phyloP scores from a whole-genome alignment of 2,888 invertebrate genomes.

The Serrognathus titanus region DNA sequence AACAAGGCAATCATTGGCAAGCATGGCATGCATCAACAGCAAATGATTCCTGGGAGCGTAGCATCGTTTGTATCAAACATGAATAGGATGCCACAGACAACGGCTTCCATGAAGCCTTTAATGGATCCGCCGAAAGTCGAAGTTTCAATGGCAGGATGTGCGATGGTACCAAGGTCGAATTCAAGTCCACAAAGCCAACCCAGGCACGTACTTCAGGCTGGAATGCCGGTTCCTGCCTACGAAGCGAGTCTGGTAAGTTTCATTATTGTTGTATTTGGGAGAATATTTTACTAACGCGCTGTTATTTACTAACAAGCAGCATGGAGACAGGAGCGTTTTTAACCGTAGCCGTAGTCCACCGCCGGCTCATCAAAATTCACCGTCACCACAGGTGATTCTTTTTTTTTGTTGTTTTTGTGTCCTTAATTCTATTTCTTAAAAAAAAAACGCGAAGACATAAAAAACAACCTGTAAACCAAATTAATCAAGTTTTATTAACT shows the following conservation, averaged over 20 bases:
- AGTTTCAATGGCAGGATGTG: conserved; percentile 54
- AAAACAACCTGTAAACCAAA: too few relatives aligned
- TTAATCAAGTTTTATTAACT: too few relatives aligned
- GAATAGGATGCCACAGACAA: conserved; percentile 5
- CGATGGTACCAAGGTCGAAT: conserved; percentile 50
- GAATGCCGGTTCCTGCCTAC: conserved; percentile 59
- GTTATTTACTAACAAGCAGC: conserved; percentile 55
- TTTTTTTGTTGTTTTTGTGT: conserved; percentile 17
- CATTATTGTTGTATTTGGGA: not conserved
- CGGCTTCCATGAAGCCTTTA: conserved; percentile 2
- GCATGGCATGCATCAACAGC: conserved; percentile 23
- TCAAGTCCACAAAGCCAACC: conserved; percentile 51
- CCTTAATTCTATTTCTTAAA: not conserved
- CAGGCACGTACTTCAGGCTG: conserved; percentile 54
- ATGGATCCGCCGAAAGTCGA: conserved; percentile 52
- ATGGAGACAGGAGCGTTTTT: conserved; percentile 46
- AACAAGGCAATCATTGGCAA: conserved; percentile 18
- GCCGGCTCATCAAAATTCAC: conserved; percentile 80
- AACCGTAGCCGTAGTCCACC: conserved; percentile 68
- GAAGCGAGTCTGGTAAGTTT: conserved; percentile 70
- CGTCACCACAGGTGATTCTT: conserved; percentile 63
- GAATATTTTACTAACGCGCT: conserved; percentile 27
- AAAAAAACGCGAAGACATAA: too few relatives aligned
- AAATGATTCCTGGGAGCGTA: conserved; percentile 20
- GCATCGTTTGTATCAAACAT: not conserved